Evolutionary conservation across 2,113 vertebrate genomes (phyloP), one percentile per base, ranked within the genome.

Genomic region (Coturnix japonica): DNA sequence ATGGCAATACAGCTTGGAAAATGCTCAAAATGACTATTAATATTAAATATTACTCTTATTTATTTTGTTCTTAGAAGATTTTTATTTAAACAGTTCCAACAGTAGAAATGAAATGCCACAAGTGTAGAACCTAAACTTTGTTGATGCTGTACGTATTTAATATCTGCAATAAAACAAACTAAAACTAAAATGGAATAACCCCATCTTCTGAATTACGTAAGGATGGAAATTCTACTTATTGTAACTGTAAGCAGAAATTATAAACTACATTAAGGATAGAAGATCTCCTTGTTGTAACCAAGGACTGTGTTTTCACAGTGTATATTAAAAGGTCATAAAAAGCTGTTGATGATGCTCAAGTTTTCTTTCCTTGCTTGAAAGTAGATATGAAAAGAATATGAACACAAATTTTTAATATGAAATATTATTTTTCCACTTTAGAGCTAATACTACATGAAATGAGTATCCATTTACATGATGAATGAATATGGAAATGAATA

Each of bases 391-490:
- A 96, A 97, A 75, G 71, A 95, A 90, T 87, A 90, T 81, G 26
- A 23, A 82, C 37, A 63, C 85, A 89, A 69, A 92, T 94, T 96
- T 95, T 97, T 96, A 96, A 95, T 93, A 95, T 78, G 95, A 97
- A 97, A 90, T 17, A 28, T 90, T 95, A 28, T 3, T 73, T 96
- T 96, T 90, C 87, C 57, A 87, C 64, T 93, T 95, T 33, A 91
- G 57, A 81, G 69, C 44, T 95, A 94, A 79, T 75, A 91, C 87
- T 90, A 85, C 94, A 93, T 83, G 92, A 85, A 90, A 87, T 54
- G 44, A 87, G 28, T 74, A 92, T 13, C 56, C 87, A 85, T 96
- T 96, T 88, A 81, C 46, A 91, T 89, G 73, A 96, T 91, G 44
- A 77, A 16, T 94, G 74, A 95, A 87, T 57, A 87, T 70, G 78